Conservation (phyloP, 64 coral and sea anemone genomes). For the Anthopleura sola region DNA sequence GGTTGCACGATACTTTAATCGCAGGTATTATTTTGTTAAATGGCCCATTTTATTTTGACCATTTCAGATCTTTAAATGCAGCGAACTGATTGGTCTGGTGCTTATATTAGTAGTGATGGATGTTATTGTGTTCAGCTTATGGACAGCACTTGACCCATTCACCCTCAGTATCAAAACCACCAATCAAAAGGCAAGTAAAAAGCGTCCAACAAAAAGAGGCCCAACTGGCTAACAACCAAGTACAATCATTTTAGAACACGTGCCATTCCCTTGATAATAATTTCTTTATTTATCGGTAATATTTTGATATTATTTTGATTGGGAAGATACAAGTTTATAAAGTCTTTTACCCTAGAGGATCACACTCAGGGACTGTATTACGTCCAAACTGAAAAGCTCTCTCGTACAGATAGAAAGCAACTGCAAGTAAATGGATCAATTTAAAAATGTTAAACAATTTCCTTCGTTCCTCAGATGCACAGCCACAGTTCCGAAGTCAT, state of each 20-base stretch:
- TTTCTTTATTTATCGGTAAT: no score
- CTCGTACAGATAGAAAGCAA: no score
- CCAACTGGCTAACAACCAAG: not conserved
- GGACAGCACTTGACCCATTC: constrained; percentile 49
- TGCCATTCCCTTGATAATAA: no score
- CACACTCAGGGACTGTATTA: no score
- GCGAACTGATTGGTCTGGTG: constrained; percentile 29
- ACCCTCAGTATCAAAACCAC: not conserved
- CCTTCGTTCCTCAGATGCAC: not conserved
- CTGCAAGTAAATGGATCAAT: not conserved
- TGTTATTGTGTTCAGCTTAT: constrained; percentile 46
- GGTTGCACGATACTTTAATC: no score
- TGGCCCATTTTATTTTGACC: not conserved
- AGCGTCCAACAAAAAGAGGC: not conserved
- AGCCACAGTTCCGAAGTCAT: not conserved
- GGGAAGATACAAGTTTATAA: no score
- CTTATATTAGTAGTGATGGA: constrained; percentile 44
- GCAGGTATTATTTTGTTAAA: no score
- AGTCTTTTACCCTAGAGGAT: no score
- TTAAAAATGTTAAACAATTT: not conserved
- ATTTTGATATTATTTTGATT: no score
- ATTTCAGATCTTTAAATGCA: constrained; percentile 26
- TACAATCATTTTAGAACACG: no score
- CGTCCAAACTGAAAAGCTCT: no score
- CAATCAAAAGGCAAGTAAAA: not conserved